These are phyloP conservation scores for Gymnorhina tibicen DNA, from an alignment of 2,113 vertebrate genomes.

Conservation along the genomic window DNA sequence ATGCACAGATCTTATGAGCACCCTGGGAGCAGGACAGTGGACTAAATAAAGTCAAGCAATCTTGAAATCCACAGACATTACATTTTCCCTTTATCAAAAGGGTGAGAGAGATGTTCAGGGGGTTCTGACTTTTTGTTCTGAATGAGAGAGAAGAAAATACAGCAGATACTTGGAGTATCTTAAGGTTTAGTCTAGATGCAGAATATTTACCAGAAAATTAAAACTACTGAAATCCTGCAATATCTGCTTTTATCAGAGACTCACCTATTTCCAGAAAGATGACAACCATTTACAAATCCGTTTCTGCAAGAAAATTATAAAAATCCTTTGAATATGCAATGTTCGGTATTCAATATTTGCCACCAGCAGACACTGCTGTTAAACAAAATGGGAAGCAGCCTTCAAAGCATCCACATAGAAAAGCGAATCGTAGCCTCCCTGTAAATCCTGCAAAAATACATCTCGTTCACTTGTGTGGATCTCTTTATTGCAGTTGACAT, in stretches of 20 bases:
- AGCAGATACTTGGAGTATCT: background rate
- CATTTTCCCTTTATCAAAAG: background rate
- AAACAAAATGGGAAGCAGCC: conserved; percentile 43
- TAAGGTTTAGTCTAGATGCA: background rate
- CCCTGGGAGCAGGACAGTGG: background rate
- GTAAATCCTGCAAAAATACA: conserved; percentile 57
- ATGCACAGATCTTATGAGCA: conserved; percentile 1
- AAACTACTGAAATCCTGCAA: background rate
- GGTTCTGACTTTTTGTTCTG: background rate
- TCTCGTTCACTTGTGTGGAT: conserved; percentile 45
- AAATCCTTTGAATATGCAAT: background rate
- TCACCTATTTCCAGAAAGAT: conserved; percentile 47
- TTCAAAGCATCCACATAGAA: background rate
- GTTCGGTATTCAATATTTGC: background rate
- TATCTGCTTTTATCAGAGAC: background rate
- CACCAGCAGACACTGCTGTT: conserved; percentile 11
- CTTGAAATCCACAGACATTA: conserved; percentile 34
- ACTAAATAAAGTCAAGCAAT: conserved; percentile 38
- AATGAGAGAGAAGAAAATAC: background rate
- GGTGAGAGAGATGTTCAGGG: background rate
- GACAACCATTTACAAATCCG: background rate
- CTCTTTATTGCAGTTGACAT: conserved; percentile 72
- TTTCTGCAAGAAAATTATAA: background rate
- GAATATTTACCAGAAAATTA: background rate
- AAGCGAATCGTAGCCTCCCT: background rate